phyloP scores from a whole-genome alignment of 2,797 vertebrate genomes.

The Xyrichtys novacula region DNA sequence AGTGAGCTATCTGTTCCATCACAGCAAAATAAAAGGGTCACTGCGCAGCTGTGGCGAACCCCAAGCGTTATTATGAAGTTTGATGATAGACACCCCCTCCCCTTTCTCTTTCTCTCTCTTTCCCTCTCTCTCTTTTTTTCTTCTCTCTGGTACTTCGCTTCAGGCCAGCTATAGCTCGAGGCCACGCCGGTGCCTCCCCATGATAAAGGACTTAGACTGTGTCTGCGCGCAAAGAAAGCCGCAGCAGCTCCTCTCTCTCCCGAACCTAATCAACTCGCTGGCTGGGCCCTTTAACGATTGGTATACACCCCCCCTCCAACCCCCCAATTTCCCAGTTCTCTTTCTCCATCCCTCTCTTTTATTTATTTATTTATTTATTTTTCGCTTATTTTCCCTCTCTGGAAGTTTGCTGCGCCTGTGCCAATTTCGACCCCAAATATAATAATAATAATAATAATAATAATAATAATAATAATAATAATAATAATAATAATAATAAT shows the following conservation, averaged over 20 bases:
- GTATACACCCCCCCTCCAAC: constrained; percentile 51
- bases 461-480: constrained; percentile 2
- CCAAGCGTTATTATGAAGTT: constrained; percentile 94
- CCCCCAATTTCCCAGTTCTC: constrained; percentile 3
- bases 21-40: constrained; percentile 94
- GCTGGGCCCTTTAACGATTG: constrained; percentile 81
- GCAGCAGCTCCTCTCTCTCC: constrained; percentile 86
- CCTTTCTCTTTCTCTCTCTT: not conserved
- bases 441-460: constrained; percentile 14
- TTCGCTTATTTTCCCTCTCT: constrained; percentile 11
- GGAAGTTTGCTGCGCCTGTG: constrained; percentile 52
- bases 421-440: constrained; percentile 17
- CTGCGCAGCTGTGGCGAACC: constrained; percentile 95
- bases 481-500: not conserved
- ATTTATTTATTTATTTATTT: no score
- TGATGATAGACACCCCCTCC: constrained; percentile 88
- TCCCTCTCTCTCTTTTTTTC: constrained; percentile 75
- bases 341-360: not conserved
- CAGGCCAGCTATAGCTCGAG: constrained; percentile 92
- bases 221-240: constrained; percentile 80
- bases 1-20: constrained; percentile 92
- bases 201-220: constrained; percentile 98
- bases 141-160: constrained; percentile 88
- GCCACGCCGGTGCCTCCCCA: constrained; percentile 94
- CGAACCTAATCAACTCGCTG: constrained; percentile 91